Percentiles rank a stretch among this genome's conserved stretches.
Conservation (phyloP, 2,888 invertebrate genomes). For the Dryococelus australis region DNA sequence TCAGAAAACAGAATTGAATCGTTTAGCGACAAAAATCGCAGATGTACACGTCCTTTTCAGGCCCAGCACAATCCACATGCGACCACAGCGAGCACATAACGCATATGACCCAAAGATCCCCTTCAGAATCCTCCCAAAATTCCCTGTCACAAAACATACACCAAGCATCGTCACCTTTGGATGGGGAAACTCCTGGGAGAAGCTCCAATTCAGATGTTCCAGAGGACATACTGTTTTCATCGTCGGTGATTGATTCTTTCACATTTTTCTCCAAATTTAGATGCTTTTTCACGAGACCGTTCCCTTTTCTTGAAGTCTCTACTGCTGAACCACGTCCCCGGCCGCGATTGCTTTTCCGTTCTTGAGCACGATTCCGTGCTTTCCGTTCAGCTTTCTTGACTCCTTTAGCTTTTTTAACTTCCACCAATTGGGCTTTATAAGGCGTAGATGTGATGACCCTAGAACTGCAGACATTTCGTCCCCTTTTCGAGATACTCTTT, state of each 20-base stretch:
- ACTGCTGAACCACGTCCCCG: neutral
- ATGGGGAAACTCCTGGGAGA: neutral
- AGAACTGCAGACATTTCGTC: conserved; percentile 35
- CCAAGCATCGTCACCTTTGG: neutral
- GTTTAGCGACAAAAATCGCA: too few relatives aligned
- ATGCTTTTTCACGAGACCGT: too few relatives aligned
- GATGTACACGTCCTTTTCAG: too few relatives aligned
- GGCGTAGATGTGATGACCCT: conserved; percentile 33
- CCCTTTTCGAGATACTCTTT: conserved; percentile 32
- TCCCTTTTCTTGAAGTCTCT: conserved; percentile 30
- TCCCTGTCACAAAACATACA: neutral
- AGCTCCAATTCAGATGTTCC: neutral
- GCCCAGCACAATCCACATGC: too few relatives aligned
- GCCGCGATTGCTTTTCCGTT: conserved; percentile 31
- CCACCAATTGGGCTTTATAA: conserved; percentile 33
- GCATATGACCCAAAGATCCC: too few relatives aligned
- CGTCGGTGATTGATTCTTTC: conserved; percentile 11
- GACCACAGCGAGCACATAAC: too few relatives aligned
- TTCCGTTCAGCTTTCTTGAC: conserved; percentile 37
- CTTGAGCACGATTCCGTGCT: too few relatives aligned
- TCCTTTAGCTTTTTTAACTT: too few relatives aligned
- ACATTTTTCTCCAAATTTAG: too few relatives aligned
- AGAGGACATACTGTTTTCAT: neutral
- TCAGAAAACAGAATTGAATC: too few relatives aligned
- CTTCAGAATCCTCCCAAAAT: too few relatives aligned